phyloP scores from a whole-genome alignment of 2,888 invertebrate genomes.

The Dryadula phaetusa region DNA sequence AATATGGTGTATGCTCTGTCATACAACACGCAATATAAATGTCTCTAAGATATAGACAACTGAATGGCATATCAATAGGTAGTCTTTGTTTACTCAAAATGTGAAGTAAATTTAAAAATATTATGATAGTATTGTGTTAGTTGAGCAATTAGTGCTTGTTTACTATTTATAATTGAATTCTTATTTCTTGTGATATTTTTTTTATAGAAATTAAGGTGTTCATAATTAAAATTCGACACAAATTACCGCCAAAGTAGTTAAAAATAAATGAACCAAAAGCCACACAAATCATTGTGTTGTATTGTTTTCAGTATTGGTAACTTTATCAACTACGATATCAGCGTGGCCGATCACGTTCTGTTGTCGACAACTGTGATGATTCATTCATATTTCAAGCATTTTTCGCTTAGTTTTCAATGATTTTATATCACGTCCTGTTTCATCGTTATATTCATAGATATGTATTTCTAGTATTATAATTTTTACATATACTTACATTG shows the following conservation, averaged over 20 bases:
- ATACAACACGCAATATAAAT: background rate
- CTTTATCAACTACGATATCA: conserved; percentile 59
- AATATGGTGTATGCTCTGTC: background rate
- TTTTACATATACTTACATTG: background rate
- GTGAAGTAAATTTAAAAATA: background rate
- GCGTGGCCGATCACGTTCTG: conserved; percentile 69
- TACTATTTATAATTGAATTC: background rate
- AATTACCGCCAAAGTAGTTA: background rate
- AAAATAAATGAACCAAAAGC: conserved; percentile 14
- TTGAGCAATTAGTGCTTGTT: background rate
- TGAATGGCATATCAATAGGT: background rate
- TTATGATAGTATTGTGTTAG: background rate
- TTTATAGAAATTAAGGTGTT: background rate
- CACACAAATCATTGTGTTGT: conserved; percentile 12
- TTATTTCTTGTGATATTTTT: background rate
- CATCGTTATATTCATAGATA: conserved; percentile 6
- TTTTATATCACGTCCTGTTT: conserved; percentile 33
- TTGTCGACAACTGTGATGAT: conserved; percentile 62
- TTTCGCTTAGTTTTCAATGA: conserved; percentile 43
- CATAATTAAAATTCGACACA: background rate
- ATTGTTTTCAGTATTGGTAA: conserved; percentile 32
- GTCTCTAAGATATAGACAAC: background rate
- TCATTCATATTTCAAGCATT: conserved; percentile 54
- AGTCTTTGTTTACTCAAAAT: background rate
- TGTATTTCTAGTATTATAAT: background rate